Base-by-base conservation (phyloP, 2,797 vertebrate genomes). In the Esox lucius region DNA sequence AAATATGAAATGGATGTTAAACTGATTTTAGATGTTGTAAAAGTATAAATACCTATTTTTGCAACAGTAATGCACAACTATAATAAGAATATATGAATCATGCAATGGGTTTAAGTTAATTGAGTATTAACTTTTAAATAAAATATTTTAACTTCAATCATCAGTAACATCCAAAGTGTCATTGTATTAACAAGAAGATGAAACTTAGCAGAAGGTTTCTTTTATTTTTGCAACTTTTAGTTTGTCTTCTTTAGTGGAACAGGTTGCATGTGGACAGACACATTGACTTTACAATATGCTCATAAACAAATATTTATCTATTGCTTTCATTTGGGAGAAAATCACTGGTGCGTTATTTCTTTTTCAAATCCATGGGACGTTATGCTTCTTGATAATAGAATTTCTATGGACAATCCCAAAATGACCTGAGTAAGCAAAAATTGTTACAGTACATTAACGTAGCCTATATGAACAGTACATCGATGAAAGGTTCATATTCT, bases 251-350 rank as follows among this genome's bases (percentile, higher is more conserved):
- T 13, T 53, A 48, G 61, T 51, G 61, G 59, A 70, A 61, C 72
- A 81, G 80, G 82, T 78, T 81, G 78, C 84, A 61, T 46, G 12
- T 46, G 42, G 42, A 46, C 42, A 46, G 42, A 73, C 56, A 56
- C 17, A 22, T 72, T 71, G 73, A 72, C 75, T 81, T 61, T 81
- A 86, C 85, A 42, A 66, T 84, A 84, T 72, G 70, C 74, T 76
- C 71, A 66, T 78, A 49, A 76, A 70, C 78, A 81, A 77, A 79
- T 78, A 77, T 72, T 77, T 70, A 46, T 62, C 69, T 7, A n/a
- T 75, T 42, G 39, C 15, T 33, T 68, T 33, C 19, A 77, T 22
- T 31, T 61, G 22, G 22, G n/a, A 11, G 22, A 22, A 61, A 24
- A 26, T 61, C 56, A 24, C 24, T 5, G 22, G 3, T 61, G 56